phyloP scores from a whole-genome alignment of 2,797 vertebrate species.

The Phoeniculus purpureus region DNA sequence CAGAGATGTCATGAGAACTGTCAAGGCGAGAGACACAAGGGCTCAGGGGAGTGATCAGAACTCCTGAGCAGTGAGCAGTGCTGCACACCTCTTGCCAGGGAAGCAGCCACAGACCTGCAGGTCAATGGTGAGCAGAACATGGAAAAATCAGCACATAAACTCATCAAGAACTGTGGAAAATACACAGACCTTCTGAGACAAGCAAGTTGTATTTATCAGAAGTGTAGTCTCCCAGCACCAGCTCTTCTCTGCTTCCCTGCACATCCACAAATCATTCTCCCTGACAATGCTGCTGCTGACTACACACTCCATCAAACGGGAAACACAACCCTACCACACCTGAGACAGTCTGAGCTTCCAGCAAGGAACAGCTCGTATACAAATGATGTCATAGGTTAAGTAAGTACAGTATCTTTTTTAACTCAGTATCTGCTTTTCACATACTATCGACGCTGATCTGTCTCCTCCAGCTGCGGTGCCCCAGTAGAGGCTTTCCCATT shows the following conservation, averaged over 20 bases:
- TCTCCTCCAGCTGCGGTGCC: neutral
- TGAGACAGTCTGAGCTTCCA: neutral
- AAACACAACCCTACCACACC: neutral
- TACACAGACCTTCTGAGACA: neutral
- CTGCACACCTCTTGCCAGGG: accelerated
- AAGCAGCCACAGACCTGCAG: accelerated
- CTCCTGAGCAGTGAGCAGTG: neutral
- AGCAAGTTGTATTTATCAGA: neutral
- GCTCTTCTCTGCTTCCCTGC: neutral
- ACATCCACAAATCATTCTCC: accelerated
- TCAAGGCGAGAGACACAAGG: neutral
- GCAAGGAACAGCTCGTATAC: neutral
- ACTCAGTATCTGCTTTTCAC: neutral
- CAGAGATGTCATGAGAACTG: neutral
- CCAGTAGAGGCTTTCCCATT: neutral
- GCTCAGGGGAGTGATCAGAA: neutral
- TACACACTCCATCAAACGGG: neutral
- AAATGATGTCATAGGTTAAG: neutral
- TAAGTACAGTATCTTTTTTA: neutral
- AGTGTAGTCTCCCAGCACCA: accelerated
- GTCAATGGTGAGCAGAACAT: neutral
- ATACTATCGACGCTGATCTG: neutral
- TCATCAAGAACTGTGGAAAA: neutral
- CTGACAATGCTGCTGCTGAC: neutral
- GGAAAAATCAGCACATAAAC: neutral